Evolutionary conservation across 1,140 invertebrate genomes (phyloP).

Genomic region (Penaeus chinensis): DNA sequence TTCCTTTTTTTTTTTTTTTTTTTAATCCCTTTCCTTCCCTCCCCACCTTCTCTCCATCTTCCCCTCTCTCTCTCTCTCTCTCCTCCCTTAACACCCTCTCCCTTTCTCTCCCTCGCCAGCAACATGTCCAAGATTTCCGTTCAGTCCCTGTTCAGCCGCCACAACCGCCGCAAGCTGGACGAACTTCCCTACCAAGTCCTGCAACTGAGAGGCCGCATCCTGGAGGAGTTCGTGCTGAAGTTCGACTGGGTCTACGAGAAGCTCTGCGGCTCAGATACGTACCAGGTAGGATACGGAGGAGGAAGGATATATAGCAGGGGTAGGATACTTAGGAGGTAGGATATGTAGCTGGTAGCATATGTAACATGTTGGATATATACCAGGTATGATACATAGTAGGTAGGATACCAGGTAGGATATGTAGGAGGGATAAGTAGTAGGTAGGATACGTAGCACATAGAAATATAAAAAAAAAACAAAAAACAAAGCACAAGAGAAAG

Average conservation of each 20-base stretch:
- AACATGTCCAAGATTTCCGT: conserved; percentile 53
- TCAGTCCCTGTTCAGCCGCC: conserved; percentile 67
- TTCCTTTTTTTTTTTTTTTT: too few relatives aligned
- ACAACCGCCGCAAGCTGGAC: conserved; percentile 83
- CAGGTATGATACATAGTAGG: too few relatives aligned
- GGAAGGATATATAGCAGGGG: too few relatives aligned
- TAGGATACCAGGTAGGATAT: too few relatives aligned
- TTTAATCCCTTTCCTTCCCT: neutral
- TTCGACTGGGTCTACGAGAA: conserved; percentile 81
- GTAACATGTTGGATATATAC: too few relatives aligned
- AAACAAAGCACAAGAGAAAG: too few relatives aligned
- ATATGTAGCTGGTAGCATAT: too few relatives aligned
- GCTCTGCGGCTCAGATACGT: conserved; percentile 76
- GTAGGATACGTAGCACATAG: too few relatives aligned
- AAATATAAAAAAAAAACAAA: too few relatives aligned
- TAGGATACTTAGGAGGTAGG: too few relatives aligned
- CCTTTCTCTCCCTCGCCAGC: conserved; percentile 65
- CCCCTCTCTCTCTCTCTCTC: neutral
- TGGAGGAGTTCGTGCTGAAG: conserved; percentile 73
- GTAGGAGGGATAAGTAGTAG: too few relatives aligned
- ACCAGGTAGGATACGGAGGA: conserved; percentile 66
- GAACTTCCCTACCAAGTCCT: conserved; percentile 81
- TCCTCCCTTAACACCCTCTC: neutral
- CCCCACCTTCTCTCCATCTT: neutral
- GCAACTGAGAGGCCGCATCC: conserved; percentile 66